A percentile compares a stretch with the other conserved stretches of the same genome.
These are phyloP conservation scores for Stercorarius parasiticus DNA, from an alignment of 2,113 vertebrate species.

Conservation along the genomic window DNA sequence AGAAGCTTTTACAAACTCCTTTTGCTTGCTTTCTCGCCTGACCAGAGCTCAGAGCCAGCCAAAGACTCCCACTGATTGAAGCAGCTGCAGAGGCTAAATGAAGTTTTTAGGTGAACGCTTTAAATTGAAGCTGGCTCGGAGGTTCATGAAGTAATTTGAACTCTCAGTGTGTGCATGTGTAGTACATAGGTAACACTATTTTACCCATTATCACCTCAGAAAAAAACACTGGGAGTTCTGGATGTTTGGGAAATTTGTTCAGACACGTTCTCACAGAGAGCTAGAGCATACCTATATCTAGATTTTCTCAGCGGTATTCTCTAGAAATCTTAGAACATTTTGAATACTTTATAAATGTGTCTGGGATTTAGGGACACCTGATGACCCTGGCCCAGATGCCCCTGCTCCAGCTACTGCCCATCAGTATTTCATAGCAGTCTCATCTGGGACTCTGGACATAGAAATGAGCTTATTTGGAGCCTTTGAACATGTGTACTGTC, in stretches of 20 bases:
- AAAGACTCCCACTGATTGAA: not conserved
- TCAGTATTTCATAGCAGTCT: not conserved
- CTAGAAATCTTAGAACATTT: not conserved
- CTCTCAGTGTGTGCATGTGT: conserved; percentile 29
- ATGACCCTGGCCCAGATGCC: not conserved
- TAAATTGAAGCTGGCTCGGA: conserved; percentile 60
- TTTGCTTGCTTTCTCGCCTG: not conserved
- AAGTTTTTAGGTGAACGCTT: conserved; percentile 51
- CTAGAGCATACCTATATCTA: not conserved
- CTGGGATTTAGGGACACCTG: not conserved
- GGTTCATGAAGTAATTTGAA: conserved; percentile 64
- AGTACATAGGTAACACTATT: not conserved
- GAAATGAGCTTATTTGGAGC: not conserved
- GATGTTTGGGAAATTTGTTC: not conserved
- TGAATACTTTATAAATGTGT: not conserved
- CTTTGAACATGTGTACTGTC: not conserved
- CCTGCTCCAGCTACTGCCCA: not conserved
- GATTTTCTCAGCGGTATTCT: not conserved
- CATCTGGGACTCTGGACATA: not conserved
- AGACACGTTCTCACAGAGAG: not conserved
- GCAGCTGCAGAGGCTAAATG: conserved; percentile 18
- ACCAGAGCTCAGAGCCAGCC: not conserved
- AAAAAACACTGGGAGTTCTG: not conserved
- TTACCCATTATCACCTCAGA: not conserved
- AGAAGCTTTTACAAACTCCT: not conserved